Evolutionary conservation across 2,888 invertebrate genomes (phyloP), one percentile per base, ranked within the genome.

Genomic region (Lycia hirtaria): DNA sequence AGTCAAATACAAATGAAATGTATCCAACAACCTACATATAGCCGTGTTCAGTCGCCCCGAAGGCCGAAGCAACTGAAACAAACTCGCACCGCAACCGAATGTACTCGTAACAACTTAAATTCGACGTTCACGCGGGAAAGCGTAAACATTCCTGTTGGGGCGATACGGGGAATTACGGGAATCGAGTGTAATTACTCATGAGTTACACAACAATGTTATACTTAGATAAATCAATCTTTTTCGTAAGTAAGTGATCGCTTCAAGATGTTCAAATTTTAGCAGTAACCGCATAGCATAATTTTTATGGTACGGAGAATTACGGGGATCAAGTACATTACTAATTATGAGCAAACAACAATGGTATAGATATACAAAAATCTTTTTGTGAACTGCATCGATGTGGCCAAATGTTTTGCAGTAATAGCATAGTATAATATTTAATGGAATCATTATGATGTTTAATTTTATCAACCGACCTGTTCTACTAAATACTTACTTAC

Each of bases 81-180:
- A 53, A 53, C 43, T 53, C 53, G 44, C 3, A 24, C 17, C 35
- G 19, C 37, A 32, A 37, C 37, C 48, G 37, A 58, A 48, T 53
- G 57, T n/a, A n/a, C n/a, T n/a, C n/a, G n/a, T 41, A 48, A 41
- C 41, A 41, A 47, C 51, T 52, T 52, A 53, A 53, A 52, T 52
- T 52, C 57, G 52, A 35, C 41, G 24, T 49, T 45, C 33, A 7
- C 19, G 24, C 32, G 38, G 26, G 52, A 26, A 48, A n/a, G 22
- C 48, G 41, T 43, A 30, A 57, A 58, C 52, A 52, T 37, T 43
- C 47, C 20, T 12, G 15, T 43, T 20, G 33, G 52, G 52, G 43
- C 32, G 48, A 35, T 41, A 35, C 15, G 47, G 19, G 44, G 33
- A 38, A 43, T 28, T 41, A 35, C 15, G 47, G 19, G 44, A 26